Evolutionary conservation across 2,113 vertebrate genomes (phyloP), one percentile per base, ranked within the genome.

Genomic region (Pseudorhombus dupliciocellatus): DNA sequence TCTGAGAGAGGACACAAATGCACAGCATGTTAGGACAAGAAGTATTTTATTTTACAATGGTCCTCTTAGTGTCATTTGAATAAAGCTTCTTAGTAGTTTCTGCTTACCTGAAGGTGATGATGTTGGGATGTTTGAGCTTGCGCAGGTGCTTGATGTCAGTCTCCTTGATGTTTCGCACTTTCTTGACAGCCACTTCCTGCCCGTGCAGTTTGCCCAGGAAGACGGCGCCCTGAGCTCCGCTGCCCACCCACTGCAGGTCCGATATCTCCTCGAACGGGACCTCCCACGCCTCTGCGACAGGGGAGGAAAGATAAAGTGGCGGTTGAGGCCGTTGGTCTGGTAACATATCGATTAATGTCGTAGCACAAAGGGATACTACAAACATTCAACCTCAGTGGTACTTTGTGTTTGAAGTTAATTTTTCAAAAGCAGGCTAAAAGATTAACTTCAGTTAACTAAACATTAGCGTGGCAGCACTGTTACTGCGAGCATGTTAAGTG

Each of bases 181-280:
- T 99, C 92, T 99, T 98, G 68, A 99, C 96, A 0, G 97, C 97
- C 79, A 98, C 96, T 82, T 99, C 97, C 84, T 98, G 96, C 5
- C 95, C 96, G 2, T 97, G 95, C 80, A 98, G 95, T 84, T 96
- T 97, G 7, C 97, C 97, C 80, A 99, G 94, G 89, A 99, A 99
- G 59, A 99, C 97, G 0, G 97, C 97, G 0, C 97, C 97, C 90
- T 99, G 97, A 0, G 97, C 97, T 44, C 97, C 97, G 2, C 96
- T 98, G 90, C 97, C 97, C 69, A 99, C 96, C 97, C 97, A 99
- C 94, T 99, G 97, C 85, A 99, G 94, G 92, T 99, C 97, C 42
- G 96, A 96, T 89, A 99, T 99, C 93, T 99, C 97, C 90, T 99
- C 97, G 18, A 99, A 99, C 0, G 97, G 97, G 54, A 99, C 95